phyloP scores from a whole-genome alignment of 2,888 invertebrate genomes.

The Liopterus haemorrhoidalis region DNA sequence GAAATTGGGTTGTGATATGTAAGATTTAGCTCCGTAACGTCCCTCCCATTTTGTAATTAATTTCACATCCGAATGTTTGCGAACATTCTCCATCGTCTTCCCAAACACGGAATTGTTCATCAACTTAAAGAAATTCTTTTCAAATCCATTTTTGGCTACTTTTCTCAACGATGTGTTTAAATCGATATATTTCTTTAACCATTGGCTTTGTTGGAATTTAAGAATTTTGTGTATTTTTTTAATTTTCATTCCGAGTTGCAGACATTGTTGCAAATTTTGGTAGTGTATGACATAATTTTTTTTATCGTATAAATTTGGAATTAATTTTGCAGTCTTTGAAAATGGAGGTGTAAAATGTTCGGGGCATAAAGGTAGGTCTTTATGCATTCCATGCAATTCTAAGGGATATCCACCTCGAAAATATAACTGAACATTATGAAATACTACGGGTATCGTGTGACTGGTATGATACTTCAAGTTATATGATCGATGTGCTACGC shows the following conservation, averaged over 20 bases:
- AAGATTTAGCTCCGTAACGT: slow-evolving; percentile 31
- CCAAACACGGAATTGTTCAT: slow-evolving; percentile 42
- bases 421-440: slow-evolving; percentile 37
- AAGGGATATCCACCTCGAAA: slow-evolving; percentile 41
- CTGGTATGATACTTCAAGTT: slow-evolving; percentile 33
- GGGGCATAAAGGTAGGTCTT: slow-evolving; percentile 14
- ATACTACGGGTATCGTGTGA: slow-evolving; percentile 30
- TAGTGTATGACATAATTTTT: slow-evolving; percentile 32
- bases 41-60: slow-evolving; percentile 37
- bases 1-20: slow-evolving; percentile 36
- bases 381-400: too few relatives aligned
- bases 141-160: slow-evolving; percentile 36
- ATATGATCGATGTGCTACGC: slow-evolving; percentile 28
- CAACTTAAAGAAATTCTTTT: slow-evolving; percentile 42
- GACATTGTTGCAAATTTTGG: slow-evolving; percentile 30
- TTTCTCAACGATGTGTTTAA: slow-evolving; percentile 30
- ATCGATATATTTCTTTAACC: slow-evolving; percentile 37
- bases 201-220: slow-evolving; percentile 37
- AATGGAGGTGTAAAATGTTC: slow-evolving; percentile 12
- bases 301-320: slow-evolving; percentile 27
- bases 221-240: slow-evolving; percentile 35
- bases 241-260: too few relatives aligned
- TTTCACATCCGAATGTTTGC: slow-evolving; percentile 37
- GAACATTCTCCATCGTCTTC: too few relatives aligned
- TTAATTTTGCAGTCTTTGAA: slow-evolving; percentile 23